Percentiles rank a stretch among this genome's conserved stretches.
These are phyloP conservation scores for Danio jaintianensis DNA, from an alignment of 2,797 vertebrate species.

Conservation along the genomic window DNA sequence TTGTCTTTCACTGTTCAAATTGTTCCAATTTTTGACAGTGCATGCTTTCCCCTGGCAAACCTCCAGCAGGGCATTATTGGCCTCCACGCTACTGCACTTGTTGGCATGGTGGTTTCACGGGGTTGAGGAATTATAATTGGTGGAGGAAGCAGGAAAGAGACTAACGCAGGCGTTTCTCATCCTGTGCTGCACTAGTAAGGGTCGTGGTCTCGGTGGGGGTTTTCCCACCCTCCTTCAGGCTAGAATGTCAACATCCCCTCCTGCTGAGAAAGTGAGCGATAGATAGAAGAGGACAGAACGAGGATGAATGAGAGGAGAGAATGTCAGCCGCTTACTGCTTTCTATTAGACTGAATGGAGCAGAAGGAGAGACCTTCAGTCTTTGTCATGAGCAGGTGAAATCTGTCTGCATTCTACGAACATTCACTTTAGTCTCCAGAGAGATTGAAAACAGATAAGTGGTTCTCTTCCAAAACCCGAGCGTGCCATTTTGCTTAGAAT, in stretches of 20 bases:
- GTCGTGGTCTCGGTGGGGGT: conserved; percentile 12
- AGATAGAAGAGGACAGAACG: conserved; percentile 1
- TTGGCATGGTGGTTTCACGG: not conserved
- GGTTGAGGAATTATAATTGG: conserved; percentile 32
- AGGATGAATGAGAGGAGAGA: not conserved
- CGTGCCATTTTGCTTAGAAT: not conserved
- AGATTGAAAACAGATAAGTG: conserved; percentile 5
- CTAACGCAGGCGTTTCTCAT: conserved; percentile 30
- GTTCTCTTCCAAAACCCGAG: not conserved
- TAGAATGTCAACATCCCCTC: conserved; percentile 47
- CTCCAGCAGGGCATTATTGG: not conserved
- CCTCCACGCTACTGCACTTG: not conserved
- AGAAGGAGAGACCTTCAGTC: conserved; percentile 25
- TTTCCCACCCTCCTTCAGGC: conserved; percentile 17
- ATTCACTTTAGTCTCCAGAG: not conserved
- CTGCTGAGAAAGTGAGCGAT: conserved; percentile 32
- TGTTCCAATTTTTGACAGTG: not conserved
- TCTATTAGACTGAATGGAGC: conserved; percentile 8
- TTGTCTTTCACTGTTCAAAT: no score
- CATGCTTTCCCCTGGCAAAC: not conserved
- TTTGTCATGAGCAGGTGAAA: conserved; percentile 12
- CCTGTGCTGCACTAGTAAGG: conserved; percentile 28
- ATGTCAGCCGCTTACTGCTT: conserved; percentile 16
- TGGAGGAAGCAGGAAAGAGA: conserved; percentile 20
- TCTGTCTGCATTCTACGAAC: not conserved